These are phyloP conservation scores for Lynx canadensis DNA, from an alignment of 2,113 vertebrate genomes.

Conservation along the genomic window DNA sequence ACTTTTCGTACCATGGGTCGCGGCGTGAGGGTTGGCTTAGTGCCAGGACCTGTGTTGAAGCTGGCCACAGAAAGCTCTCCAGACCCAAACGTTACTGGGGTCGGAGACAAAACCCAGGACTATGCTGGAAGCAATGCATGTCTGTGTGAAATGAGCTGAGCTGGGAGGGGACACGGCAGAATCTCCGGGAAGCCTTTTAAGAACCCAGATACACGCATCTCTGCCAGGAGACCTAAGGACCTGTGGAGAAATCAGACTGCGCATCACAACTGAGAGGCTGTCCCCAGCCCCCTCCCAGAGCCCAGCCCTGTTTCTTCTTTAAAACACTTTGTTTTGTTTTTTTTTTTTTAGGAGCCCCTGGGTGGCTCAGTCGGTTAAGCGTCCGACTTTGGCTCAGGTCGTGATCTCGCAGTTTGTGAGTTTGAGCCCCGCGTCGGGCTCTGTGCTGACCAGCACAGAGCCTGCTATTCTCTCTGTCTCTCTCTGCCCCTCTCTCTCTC, in stretches of 20 bases:
- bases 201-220: neutral
- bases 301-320: neutral
- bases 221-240: neutral
- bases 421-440: too few species aligned
- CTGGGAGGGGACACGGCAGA: neutral
- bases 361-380: too few species aligned
- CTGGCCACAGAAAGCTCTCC: neutral
- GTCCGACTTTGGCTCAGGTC: too few species aligned
- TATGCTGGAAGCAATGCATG: neutral
- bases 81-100: neutral
- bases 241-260: neutral
- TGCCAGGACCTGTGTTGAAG: neutral
- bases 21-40: neutral
- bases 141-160: neutral
- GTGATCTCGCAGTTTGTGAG: too few species aligned
- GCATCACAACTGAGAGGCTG: neutral
- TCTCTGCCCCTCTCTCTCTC: too few species aligned
- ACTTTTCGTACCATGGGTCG: neutral
- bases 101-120: neutral
- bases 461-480: too few species aligned
- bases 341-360: neutral
- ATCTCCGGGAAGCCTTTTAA: neutral
- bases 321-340: neutral
- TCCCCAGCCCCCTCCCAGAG: neutral
- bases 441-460: too few species aligned